Base-by-base conservation (phyloP, 2,888 invertebrate species). In the Drosophila recens region DNA sequence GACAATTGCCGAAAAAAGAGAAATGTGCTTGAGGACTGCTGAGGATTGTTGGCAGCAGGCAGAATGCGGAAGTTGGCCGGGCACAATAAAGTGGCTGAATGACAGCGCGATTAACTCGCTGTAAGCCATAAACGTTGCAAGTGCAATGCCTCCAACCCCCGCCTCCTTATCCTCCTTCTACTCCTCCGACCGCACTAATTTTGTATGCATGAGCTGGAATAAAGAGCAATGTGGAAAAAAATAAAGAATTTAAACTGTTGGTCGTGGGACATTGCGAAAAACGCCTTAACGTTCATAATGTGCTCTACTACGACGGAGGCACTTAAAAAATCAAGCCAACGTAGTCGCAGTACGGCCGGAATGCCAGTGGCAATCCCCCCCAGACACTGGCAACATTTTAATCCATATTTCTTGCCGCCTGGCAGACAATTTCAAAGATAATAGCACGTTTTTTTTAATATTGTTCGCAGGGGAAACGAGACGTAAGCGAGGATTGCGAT, bases 371-470 rank as follows among this genome's bases (percentile, higher is more conserved):
- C 5, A 30, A 48, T 48, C 27, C 33, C 38, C n/a, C 53, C 48
- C 70, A 51, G 61, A 45, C 64, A 65, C 72, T 76, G 81, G 73
- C 81, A 90, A 89, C 87, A 86, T 89, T 90, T 90, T 90, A 90
- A 90, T 90, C 90, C 90, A 89, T 89, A 90, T 86, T 90, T 90
- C 82, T 87, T 77, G 75, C 80, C 71, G 87, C 77, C 88, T 88
- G 90, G 81, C 90, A 91, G 91, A 91, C 91, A 91, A 90, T 91
- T 91, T 91, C 82, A 79, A 87, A 89, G 90, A 91, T 91, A 90
- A 90, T 90, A 85, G 82, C 82, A 76, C 83, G 82, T 84, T 36
- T 46, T 61, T 48, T 69, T 33, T 64, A 58, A 62, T 66, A 52
- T 49, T 57, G 69, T 11, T 42, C 38, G 48, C 17, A 66, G 67